Conservation (phyloP, 2,888 invertebrate species). For the Timema podura region DNA sequence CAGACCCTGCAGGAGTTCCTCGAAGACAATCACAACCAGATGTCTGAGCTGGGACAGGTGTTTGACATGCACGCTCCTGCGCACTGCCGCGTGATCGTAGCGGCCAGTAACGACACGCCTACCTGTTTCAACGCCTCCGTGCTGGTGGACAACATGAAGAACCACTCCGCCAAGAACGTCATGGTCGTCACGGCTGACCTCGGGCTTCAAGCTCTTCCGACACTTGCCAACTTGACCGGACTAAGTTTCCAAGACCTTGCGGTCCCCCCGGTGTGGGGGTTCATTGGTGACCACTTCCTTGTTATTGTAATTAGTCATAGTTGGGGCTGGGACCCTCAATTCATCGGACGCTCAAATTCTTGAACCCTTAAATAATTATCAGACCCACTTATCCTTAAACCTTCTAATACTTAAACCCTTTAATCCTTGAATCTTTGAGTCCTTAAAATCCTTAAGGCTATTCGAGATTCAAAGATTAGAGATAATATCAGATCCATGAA, state of each 20-base stretch:
- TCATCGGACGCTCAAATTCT: no score
- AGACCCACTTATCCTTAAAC: no score
- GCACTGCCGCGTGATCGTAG: not conserved
- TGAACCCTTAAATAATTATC: no score
- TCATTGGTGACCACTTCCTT: not conserved
- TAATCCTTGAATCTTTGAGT: no score
- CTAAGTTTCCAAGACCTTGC: not conserved
- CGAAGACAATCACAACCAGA: not conserved
- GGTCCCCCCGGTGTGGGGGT: conserved; percentile 9
- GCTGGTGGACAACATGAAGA: not conserved
- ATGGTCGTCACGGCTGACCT: conserved; percentile 8
- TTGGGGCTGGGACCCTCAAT: no score
- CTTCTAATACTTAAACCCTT: no score
- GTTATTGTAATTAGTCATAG: no score
- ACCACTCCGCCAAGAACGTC: not conserved
- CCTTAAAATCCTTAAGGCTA: no score
- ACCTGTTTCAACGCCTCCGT: conserved; percentile 10
- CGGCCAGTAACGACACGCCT: conserved; percentile 1
- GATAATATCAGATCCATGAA: no score
- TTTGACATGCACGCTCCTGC: conserved; percentile 6
- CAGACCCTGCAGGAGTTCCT: not conserved
- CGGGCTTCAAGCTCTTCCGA: not conserved
- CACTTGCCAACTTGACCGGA: not conserved
- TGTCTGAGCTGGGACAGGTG: not conserved
- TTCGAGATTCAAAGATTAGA: no score